Evolutionary conservation across 1,140 invertebrate species (phyloP).

Genomic region (Penaeus indicus): DNA sequence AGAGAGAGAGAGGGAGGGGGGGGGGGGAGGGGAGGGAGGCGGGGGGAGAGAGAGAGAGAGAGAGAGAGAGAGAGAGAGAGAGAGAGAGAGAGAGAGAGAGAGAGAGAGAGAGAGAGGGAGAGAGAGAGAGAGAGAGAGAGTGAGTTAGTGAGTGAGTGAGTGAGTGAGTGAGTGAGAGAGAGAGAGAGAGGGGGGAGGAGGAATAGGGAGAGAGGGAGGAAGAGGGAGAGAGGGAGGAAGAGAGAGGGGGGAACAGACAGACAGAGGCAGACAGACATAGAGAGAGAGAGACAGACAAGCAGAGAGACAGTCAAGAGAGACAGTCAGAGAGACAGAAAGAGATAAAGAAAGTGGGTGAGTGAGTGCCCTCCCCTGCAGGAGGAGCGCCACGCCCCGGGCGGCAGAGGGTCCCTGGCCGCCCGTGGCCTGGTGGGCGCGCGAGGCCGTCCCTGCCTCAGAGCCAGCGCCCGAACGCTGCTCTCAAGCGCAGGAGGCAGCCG

Average conservation of each 20-base stretch:
- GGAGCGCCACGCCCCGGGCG: too few relatives aligned
- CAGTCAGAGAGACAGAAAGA: background rate
- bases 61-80: background rate
- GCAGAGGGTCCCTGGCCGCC: too few relatives aligned
- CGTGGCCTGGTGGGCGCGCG: too few relatives aligned
- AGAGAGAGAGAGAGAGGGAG: background rate
- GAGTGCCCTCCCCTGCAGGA: too few relatives aligned
- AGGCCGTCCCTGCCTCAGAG: too few relatives aligned
- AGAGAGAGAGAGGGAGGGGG: background rate
- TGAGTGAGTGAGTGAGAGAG: background rate
- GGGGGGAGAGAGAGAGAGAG: background rate
- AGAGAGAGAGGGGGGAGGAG: background rate
- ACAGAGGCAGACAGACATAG: background rate
- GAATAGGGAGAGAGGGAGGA: background rate
- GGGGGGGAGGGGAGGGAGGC: background rate
- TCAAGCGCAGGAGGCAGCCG: too few relatives aligned
- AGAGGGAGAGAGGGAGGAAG: background rate
- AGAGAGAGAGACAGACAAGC: too few relatives aligned
- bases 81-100: background rate
- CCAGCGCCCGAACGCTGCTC: too few relatives aligned
- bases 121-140: background rate
- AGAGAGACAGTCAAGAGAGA: slow-evolving; percentile 2
- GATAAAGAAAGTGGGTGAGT: too few relatives aligned
- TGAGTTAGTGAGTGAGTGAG: background rate
- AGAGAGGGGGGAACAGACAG: background rate